Conservation (phyloP, 2,888 invertebrate species). For the Drosophila mimica region DNA sequence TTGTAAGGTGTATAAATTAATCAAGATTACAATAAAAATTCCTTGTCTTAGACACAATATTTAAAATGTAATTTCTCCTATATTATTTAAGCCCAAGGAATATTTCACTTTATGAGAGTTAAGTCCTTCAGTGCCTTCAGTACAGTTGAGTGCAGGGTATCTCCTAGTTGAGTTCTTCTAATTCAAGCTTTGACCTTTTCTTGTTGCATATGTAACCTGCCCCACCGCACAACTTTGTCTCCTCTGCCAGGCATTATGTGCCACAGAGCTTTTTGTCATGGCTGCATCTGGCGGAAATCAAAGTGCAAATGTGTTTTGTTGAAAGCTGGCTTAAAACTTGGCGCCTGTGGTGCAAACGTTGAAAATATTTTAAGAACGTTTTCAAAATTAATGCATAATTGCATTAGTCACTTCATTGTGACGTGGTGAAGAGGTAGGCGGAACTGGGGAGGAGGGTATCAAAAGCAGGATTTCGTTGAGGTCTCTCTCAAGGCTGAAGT, state of each 20-base stretch:
- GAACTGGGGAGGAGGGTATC: neutral
- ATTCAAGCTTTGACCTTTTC: neutral
- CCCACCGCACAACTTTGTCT: neutral
- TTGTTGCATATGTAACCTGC: neutral
- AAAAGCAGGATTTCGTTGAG: neutral
- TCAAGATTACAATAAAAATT: neutral
- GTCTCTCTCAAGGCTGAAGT: conserved; percentile 19
- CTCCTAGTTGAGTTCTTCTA: too few species aligned
- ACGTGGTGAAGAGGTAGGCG: neutral
- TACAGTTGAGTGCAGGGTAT: neutral
- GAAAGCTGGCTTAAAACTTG: conserved; percentile 58
- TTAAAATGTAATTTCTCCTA: neutral
- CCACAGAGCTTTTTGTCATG: conserved; percentile 13
- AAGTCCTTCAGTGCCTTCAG: too few species aligned
- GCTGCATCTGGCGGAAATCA: conserved; percentile 66
- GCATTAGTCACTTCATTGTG: conserved; percentile 72
- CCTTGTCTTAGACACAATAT: neutral
- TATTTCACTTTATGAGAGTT: neutral
- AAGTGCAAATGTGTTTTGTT: conserved; percentile 76
- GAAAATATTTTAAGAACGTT: conserved; percentile 57
- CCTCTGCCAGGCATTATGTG: conserved; percentile 4
- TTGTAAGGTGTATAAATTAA: neutral
- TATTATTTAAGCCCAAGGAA: neutral
- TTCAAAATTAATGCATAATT: conserved; percentile 73
- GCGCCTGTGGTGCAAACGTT: conserved; percentile 58